phyloP scores from a whole-genome alignment of 2,113 vertebrate species.

The Mesoclemmys tuberculata region DNA sequence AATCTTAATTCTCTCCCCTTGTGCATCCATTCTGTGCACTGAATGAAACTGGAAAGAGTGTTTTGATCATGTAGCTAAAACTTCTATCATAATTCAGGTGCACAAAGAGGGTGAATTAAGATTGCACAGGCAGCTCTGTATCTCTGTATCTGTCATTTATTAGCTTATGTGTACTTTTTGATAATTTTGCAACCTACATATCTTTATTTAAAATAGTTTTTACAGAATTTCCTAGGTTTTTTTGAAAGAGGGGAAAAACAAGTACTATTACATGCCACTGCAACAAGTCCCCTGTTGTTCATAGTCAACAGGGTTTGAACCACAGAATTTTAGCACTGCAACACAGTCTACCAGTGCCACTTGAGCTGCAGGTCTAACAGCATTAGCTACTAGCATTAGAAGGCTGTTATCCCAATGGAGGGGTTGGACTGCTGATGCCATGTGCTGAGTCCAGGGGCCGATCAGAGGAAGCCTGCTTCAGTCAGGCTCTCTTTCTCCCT shows the following conservation, averaged over 20 bases:
- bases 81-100: neutral
- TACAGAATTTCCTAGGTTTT: neutral
- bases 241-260: neutral
- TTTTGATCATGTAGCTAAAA: neutral
- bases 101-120: neutral
- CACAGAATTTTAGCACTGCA: neutral
- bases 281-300: neutral
- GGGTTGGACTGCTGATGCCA: neutral
- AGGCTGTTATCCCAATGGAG: neutral
- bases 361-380: neutral
- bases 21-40: neutral
- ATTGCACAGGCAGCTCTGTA: neutral
- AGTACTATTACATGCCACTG: accelerated
- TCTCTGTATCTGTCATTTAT: neutral
- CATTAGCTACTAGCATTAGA: neutral
- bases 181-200: neutral
- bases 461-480: neutral
- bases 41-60: neutral
- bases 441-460: neutral
- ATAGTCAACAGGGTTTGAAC: neutral
- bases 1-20: neutral
- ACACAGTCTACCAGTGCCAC: neutral
- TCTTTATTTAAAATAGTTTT: neutral
- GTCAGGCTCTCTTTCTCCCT: neutral
- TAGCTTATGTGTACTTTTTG: neutral